Base-by-base conservation (phyloP, 2,888 invertebrate genomes). In the Marronus borbonicus region DNA sequence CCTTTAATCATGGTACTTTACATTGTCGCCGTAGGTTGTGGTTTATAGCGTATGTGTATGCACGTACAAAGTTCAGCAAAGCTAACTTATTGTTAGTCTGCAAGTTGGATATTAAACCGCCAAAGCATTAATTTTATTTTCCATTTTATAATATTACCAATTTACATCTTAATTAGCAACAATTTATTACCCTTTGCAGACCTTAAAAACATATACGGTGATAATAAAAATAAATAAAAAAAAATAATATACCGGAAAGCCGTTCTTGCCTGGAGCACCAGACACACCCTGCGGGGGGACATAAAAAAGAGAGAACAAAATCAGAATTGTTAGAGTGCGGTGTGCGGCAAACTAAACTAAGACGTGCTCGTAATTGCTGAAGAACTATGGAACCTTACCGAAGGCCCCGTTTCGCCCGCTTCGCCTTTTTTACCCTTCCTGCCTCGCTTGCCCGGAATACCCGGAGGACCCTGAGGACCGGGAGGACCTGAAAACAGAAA, bases 351-450 rank as follows among this genome's bases (percentile, higher is more conserved):
- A 72, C 60, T 74, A 64, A 78, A 81, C 79, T 76, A 77, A 80
- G 78, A 81, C 81, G 80, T 81, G 81, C 80, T 80, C 49, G 78
- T 80, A 81, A 77, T 79, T 72, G 65, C 20, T 68, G 68, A 76
- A 77, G 39, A 64, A 65, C 39, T 64, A 77, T 70, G 69, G 31
- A 55, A 84, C 92, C 95, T 93, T 91, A 96, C 96, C 91, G 94
- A 90, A 80, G 94, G 92, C 72, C 96, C 95, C 31, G 93, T 89
- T 84, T 96, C 96, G 81, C 97, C 97, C 17, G 92, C 86, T 86
- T 96, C 96, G 24, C 97, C 97, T 87, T 96, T 96, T 89, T 96
- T 96, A 84, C 97, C 97, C 86, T 95, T 95, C 88, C 96, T 94
- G 84, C 97, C 97, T 86, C 95, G 91, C 89, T 96, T 97, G 81